Conservation (phyloP, 2,113 vertebrate genomes). For the Bothrops jararaca region DNA sequence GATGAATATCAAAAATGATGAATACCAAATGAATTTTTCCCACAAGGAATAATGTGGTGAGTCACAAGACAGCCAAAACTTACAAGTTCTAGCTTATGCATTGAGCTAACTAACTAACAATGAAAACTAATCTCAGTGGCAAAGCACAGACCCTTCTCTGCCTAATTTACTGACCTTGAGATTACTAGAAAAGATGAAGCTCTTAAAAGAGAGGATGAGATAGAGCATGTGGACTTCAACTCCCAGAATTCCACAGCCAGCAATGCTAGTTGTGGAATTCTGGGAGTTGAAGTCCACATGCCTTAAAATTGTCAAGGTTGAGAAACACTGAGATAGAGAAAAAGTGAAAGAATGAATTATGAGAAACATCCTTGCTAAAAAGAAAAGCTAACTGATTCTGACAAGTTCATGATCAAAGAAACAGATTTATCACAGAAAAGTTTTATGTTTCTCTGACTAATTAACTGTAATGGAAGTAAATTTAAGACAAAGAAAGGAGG, state of each 20-base stretch:
- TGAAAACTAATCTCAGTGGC: background rate
- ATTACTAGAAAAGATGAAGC: background rate
- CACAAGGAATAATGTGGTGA: background rate
- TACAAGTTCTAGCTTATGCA: background rate
- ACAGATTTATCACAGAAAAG: background rate
- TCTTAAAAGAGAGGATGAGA: background rate
- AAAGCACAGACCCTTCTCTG: background rate
- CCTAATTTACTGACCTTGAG: background rate
- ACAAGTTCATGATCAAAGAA: background rate
- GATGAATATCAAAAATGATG: background rate
- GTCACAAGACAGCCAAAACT: background rate
- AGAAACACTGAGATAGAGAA: background rate
- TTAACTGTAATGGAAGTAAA: slow-evolving; percentile 4
- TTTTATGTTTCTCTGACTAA: background rate
- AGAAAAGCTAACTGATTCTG: slow-evolving; percentile 4
- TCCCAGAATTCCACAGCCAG: too few relatives aligned
- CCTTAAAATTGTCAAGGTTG: too few relatives aligned
- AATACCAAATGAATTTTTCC: background rate
- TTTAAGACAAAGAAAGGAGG: background rate
- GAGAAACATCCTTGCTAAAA: background rate
- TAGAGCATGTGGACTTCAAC: too few relatives aligned
- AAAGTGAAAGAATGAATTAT: background rate
- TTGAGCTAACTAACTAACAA: background rate
- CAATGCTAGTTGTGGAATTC: too few relatives aligned
- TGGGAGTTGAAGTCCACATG: too few relatives aligned